Evolutionary conservation across 2,888 invertebrate genomes (phyloP).

Genomic region (Polydrusus tereticollis): DNA sequence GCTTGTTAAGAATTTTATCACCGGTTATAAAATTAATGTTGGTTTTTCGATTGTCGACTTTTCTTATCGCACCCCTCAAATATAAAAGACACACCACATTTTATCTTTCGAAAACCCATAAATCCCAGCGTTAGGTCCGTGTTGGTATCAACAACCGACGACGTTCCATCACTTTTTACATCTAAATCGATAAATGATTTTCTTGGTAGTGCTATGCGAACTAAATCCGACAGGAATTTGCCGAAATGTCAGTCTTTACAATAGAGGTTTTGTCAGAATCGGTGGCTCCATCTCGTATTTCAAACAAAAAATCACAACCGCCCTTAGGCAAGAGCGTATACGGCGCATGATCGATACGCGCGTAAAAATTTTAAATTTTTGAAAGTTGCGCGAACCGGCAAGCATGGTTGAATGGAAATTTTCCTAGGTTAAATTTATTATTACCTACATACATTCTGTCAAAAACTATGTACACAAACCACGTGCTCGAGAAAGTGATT

Average conservation of each 20-base stretch:
- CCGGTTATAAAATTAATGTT: constrained; percentile 24
- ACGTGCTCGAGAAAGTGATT: constrained; percentile 30
- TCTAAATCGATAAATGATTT: constrained; percentile 38
- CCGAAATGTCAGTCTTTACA: constrained; percentile 9
- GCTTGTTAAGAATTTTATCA: constrained; percentile 24
- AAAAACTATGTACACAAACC: constrained; percentile 33
- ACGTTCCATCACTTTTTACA: constrained; percentile 24
- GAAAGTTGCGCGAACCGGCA: constrained; percentile 16
- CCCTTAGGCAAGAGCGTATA: constrained; percentile 1
- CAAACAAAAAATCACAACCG: constrained; percentile 3
- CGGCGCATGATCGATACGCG: constrained; percentile 19
- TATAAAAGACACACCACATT: constrained; percentile 20
- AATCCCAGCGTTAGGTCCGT: constrained; percentile 17
- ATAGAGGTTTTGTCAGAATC: constrained; percentile 18
- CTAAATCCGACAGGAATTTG: constrained; percentile 7
- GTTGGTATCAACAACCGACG: constrained; percentile 17
- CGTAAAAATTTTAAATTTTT: constrained; percentile 34
- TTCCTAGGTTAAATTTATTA: not conserved
- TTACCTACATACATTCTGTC: not conserved
- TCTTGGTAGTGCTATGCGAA: constrained; percentile 18
- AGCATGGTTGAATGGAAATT: not conserved
- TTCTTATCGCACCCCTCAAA: constrained; percentile 23
- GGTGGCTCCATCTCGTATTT: constrained; percentile 33
- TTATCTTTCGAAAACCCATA: constrained; percentile 27
- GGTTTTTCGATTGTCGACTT: constrained; percentile 16